Evolutionary conservation across 2,797 vertebrate genomes (phyloP).

Genomic region (Falco cherrug): DNA sequence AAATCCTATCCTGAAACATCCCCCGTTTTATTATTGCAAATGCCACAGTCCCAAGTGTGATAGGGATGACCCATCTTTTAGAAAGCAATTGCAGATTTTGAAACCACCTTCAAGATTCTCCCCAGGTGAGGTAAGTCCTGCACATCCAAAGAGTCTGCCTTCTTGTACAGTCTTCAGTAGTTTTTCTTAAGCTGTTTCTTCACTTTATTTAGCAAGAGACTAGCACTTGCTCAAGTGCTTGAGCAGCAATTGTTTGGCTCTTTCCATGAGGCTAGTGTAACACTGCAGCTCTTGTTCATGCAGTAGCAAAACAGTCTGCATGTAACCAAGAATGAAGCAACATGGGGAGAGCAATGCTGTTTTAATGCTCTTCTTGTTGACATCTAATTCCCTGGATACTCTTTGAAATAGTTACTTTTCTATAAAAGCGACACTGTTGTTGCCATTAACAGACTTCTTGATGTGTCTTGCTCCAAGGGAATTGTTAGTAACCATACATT

Average conservation of each 20-base stretch:
- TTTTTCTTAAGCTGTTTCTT: background rate
- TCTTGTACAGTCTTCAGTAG: accelerated
- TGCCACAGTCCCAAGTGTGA: too few relatives aligned
- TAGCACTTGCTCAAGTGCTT: background rate
- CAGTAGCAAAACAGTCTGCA: background rate
- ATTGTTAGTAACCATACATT: background rate
- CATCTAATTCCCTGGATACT: background rate
- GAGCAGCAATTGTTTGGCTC: accelerated
- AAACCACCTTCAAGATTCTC: background rate
- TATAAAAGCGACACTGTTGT: background rate
- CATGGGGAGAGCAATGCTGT: accelerated
- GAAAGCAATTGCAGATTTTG: background rate
- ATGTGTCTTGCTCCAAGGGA: background rate
- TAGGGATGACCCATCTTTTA: background rate
- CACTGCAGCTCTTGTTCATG: background rate
- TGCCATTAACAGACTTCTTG: background rate
- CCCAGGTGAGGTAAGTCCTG: background rate
- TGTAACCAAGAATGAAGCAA: background rate
- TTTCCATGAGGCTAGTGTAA: accelerated
- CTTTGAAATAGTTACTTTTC: background rate
- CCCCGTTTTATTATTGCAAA: background rate
- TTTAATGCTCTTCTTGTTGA: background rate
- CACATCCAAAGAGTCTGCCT: background rate
- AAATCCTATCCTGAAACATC: background rate
- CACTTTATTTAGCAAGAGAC: background rate